A percentile compares a stretch with the other conserved stretches of the same genome.
phyloP scores from a whole-genome alignment of 2,797 vertebrate genomes.

The Enteromius mattozi region DNA sequence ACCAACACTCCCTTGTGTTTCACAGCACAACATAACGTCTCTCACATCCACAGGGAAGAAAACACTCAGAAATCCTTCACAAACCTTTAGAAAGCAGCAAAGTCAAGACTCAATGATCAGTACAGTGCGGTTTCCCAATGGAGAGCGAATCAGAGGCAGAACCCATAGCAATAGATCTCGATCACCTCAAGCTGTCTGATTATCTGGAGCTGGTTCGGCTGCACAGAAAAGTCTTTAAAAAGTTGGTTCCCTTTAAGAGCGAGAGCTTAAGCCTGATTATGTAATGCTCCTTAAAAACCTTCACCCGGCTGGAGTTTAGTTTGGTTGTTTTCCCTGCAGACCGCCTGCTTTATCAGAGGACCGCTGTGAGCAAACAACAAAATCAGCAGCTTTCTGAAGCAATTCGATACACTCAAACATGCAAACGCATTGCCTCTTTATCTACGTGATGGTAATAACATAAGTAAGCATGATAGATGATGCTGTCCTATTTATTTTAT shows the following conservation, averaged over 20 bases:
- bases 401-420: not conserved
- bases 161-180: not conserved
- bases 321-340: constrained; percentile 23
- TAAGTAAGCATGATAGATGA: not conserved
- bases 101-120: not conserved
- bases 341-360: not conserved
- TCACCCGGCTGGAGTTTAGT: constrained; percentile 19
- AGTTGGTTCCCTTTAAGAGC: not conserved
- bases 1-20: not conserved
- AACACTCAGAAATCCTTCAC: not conserved
- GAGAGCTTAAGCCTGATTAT: constrained; percentile 25
- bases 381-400: not conserved
- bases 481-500: not conserved
- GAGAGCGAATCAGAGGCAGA: not conserved
- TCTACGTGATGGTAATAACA: not conserved
- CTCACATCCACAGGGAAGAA: not conserved
- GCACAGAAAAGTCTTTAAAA: not conserved
- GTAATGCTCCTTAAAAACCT: constrained; percentile 12
- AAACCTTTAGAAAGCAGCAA: not conserved
- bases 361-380: constrained; percentile 9
- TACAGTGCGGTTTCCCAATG: not conserved
- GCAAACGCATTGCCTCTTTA: not conserved
- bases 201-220: not conserved
- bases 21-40: not conserved
- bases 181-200: not conserved